phyloP scores from a whole-genome alignment of 2,797 vertebrate genomes.

The Propithecus perrieri region DNA sequence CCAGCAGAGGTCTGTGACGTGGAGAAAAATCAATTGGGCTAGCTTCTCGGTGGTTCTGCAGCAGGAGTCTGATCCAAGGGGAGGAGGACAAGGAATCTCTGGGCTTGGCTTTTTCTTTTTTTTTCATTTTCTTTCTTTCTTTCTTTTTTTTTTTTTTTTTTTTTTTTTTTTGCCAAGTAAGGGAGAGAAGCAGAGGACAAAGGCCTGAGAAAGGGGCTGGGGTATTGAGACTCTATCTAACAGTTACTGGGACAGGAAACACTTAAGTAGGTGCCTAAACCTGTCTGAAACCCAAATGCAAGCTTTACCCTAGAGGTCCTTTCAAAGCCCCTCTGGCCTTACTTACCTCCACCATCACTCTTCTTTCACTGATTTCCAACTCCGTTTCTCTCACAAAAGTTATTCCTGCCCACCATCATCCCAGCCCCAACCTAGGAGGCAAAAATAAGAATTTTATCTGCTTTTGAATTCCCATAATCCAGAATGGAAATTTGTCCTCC shows the following conservation, averaged over 20 bases:
- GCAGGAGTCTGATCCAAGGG: slow-evolving; percentile 47
- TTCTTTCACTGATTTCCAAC: not conserved
- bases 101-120: not conserved
- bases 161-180: not conserved
- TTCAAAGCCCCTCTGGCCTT: not conserved
- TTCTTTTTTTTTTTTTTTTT: not conserved
- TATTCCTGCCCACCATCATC: not conserved
- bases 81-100: slow-evolving; percentile 17
- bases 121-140: not conserved
- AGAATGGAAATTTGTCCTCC: not conserved
- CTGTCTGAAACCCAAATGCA: not conserved
- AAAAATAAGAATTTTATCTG: not conserved
- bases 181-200: not conserved
- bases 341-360: not conserved
- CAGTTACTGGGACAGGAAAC: not conserved
- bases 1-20: slow-evolving; percentile 47
- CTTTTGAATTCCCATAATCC: slow-evolving; percentile 37
- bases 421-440: not conserved
- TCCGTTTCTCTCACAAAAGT: slow-evolving; percentile 22
- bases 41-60: slow-evolving; percentile 62
- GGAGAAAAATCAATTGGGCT: slow-evolving; percentile 70
- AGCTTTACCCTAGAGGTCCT: not conserved
- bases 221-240: not conserved
- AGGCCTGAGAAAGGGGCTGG: not conserved
- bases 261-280: not conserved